Conservation (phyloP, 1,140 invertebrate genomes). For the Pogonomyrmex californicus region DNA sequence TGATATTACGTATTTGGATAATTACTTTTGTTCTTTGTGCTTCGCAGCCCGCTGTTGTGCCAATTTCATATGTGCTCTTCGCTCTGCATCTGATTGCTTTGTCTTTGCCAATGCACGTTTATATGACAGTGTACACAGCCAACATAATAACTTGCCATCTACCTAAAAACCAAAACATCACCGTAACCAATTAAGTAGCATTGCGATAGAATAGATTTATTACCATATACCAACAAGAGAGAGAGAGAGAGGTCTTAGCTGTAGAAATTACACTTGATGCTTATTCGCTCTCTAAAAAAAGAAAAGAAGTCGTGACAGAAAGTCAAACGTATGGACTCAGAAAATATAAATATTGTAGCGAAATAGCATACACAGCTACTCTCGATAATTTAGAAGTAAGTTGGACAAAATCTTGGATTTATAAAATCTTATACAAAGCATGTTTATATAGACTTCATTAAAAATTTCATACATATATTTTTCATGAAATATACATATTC, state of each 20-base stretch:
- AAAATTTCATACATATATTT: slow-evolving; percentile 17
- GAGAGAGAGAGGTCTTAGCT: slow-evolving; percentile 59
- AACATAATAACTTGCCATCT: slow-evolving; percentile 98
- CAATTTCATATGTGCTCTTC: slow-evolving; percentile 90
- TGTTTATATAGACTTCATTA: background rate
- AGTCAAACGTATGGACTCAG: slow-evolving; percentile 46
- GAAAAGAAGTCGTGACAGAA: slow-evolving; percentile 59
- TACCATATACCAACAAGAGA: slow-evolving; percentile 65
- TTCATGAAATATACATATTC: background rate
- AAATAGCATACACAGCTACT: slow-evolving; percentile 32
- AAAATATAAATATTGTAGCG: slow-evolving; percentile 42
- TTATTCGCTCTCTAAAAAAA: slow-evolving; percentile 66
- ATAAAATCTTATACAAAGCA: background rate
- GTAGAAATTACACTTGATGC: slow-evolving; percentile 64
- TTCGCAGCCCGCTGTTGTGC: slow-evolving; percentile 87
- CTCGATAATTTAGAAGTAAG: slow-evolving; percentile 9
- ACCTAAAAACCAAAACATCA: slow-evolving; percentile 89
- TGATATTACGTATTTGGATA: slow-evolving; percentile 71
- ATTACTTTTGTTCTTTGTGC: slow-evolving; percentile 89
- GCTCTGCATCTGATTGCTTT: slow-evolving; percentile 93
- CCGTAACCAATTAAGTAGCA: slow-evolving; percentile 31
- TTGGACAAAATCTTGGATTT: background rate
- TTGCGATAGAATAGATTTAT: slow-evolving; percentile 22
- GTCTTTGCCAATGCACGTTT: slow-evolving; percentile 97
- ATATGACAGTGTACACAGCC: slow-evolving; percentile 98